phyloP scores from a whole-genome alignment of 2,888 invertebrate genomes.

The Rhodophaea formosa region DNA sequence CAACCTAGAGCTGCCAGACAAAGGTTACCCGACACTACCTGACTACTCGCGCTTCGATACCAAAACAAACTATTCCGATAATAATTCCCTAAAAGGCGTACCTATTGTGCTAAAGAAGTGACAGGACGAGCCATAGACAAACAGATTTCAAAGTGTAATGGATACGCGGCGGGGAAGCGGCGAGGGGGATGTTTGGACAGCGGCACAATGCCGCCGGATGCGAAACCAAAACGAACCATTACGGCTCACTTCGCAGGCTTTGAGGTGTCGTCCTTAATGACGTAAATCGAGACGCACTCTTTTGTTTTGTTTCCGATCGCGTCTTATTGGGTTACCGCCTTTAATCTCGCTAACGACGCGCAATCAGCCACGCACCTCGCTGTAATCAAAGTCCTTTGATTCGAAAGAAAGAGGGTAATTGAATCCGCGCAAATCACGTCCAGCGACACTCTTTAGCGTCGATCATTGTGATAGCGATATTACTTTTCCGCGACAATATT shows the following conservation, averaged over 20 bases:
- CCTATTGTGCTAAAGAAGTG: slow-evolving; percentile 42
- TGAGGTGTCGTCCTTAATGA: slow-evolving; percentile 62
- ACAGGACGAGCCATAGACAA: slow-evolving; percentile 38
- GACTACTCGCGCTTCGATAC: neutral
- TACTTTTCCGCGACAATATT: neutral
- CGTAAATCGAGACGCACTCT: slow-evolving; percentile 68
- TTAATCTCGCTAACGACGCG: slow-evolving; percentile 66
- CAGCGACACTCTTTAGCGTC: neutral
- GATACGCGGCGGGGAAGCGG: slow-evolving; percentile 44
- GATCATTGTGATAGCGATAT: neutral
- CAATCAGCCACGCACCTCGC: slow-evolving; percentile 51
- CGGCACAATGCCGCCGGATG: slow-evolving; percentile 61
- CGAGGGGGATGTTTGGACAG: slow-evolving; percentile 58
- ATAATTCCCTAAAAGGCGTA: slow-evolving; percentile 37
- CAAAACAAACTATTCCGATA: slow-evolving; percentile 17
- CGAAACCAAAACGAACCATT: slow-evolving; percentile 54
- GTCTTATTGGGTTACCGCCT: slow-evolving; percentile 71
- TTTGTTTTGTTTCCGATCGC: slow-evolving; percentile 64
- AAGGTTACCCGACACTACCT: neutral
- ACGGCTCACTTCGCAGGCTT: slow-evolving; percentile 39
- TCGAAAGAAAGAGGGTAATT: slow-evolving; percentile 53
- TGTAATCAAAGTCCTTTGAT: slow-evolving; percentile 72
- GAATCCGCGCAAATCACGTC: slow-evolving; percentile 34
- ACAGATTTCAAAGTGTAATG: slow-evolving; percentile 39
- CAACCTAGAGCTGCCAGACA: neutral